Percentiles rank a stretch among this genome's conserved stretches.
phyloP scores from a whole-genome alignment of 1,140 invertebrate species.

The Stenopsyche tienmushanensis region DNA sequence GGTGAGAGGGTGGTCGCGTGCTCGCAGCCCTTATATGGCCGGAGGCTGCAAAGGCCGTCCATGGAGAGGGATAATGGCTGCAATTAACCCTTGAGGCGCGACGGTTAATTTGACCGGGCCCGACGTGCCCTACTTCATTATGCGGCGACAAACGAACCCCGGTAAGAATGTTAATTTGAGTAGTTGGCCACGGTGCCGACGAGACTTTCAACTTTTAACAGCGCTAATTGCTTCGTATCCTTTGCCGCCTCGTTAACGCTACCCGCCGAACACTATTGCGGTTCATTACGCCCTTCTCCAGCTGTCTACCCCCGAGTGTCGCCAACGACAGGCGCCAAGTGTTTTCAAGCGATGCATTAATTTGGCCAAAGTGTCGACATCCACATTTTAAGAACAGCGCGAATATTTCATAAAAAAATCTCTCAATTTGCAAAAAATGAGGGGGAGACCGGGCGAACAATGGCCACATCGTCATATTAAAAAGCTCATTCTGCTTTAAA shows the following conservation, averaged over 20 bases:
- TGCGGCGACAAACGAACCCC: slow-evolving; percentile 8
- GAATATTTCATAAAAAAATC: too few relatives aligned
- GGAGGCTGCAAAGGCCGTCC: neutral
- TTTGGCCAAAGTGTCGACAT: neutral
- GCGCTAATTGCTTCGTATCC: slow-evolving; percentile 31
- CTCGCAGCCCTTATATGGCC: too few relatives aligned
- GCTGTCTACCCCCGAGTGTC: neutral
- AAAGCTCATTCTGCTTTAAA: too few relatives aligned
- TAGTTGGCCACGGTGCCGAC: slow-evolving; percentile 15
- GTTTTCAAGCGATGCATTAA: slow-evolving; percentile 6
- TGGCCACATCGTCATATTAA: too few relatives aligned
- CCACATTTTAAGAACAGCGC: neutral
- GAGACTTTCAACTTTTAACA: slow-evolving; percentile 32
- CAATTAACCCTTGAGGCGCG: slow-evolving; percentile 1
- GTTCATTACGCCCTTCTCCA: neutral
- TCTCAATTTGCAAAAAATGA: too few relatives aligned
- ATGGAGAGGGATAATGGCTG: slow-evolving; percentile 1
- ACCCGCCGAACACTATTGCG: neutral
- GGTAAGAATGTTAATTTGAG: slow-evolving; percentile 33
- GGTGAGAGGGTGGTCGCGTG: too few relatives aligned
- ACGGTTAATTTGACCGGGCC: neutral
- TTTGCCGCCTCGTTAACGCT: slow-evolving; percentile 3
- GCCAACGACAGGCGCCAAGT: neutral
- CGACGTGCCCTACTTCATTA: slow-evolving; percentile 6
- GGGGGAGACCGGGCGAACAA: too few relatives aligned